Evolutionary conservation across 1,140 invertebrate genomes (phyloP), one percentile per base, ranked within the genome.

Genomic region (Armadillidium nasatum): DNA sequence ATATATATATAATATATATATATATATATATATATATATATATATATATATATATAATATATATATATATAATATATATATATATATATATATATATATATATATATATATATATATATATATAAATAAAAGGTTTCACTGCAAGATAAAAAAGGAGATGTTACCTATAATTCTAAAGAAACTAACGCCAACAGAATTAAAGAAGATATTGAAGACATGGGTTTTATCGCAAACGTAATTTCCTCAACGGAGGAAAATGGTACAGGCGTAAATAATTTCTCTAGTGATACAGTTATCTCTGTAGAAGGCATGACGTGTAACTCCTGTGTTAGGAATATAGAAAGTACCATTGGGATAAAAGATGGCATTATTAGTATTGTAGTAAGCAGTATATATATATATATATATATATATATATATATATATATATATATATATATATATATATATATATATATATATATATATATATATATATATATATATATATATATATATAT

Each of bases 251-350:
- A 7, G 10, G 19, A 1, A 3, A 11, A 9, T 23, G 10, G n/a
- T 22, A 3, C 0, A 43, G 15, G 7, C 2, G 3, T 33, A 44
- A 19, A 44, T 43, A 22, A 21, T 22, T n/a, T 15, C 21, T 60
- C 50, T 3, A 60, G 7, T 60, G 22, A 60, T 22, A n/a, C 7
- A n/a, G 54, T 71, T 11, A 21, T 77, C 33, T 13, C 69, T 67
- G 90, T 94, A 81, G 85, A 89, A 81, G 92, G 92, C 74, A 94
- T 95, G 93, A 94, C 90, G 66, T 94, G 93, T 82, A 88, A 91
- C 83, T 92, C 90, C 72, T 94, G 93, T 84, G 93, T 94, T 72
- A 87, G 86, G 68, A 91, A 88, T 81, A 93, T 94, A 74, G 89
- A 93, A 83, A 86, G 86, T 0, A 88, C 86, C 9, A 86, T 94